These are phyloP conservation scores for Rynchops niger DNA, from an alignment of 2,113 vertebrate genomes.

Conservation along the genomic window DNA sequence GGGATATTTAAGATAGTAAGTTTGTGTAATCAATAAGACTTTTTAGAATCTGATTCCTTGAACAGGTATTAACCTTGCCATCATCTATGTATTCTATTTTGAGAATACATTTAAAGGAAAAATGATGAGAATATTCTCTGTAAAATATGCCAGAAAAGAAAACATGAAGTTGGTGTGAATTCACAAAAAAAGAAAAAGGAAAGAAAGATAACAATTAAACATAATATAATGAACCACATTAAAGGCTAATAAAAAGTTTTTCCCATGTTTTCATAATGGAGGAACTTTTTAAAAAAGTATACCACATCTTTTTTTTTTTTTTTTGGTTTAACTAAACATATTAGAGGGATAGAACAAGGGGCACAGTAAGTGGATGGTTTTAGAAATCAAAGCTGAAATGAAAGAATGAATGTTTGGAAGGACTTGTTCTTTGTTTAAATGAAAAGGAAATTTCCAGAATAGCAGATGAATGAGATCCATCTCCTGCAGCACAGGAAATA, in stretches of 20 bases:
- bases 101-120: background rate
- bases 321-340: background rate
- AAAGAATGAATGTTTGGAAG: background rate
- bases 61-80: background rate
- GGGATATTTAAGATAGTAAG: background rate
- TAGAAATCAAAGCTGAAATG: background rate
- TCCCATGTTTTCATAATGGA: background rate
- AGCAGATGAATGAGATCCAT: background rate
- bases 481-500: background rate
- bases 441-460: background rate
- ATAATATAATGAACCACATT: background rate
- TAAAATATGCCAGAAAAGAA: background rate
- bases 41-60: background rate
- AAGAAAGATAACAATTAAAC: background rate
- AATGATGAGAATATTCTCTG: background rate
- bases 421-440: background rate
- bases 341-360: background rate
- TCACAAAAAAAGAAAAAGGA: background rate
- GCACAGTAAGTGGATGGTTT: background rate
- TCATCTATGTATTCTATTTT: background rate
- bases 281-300: background rate
- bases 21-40: background rate
- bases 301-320: accelerated
- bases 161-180: background rate
- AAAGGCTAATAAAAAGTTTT: accelerated